Evolutionary conservation across 2,888 invertebrate genomes (phyloP), one percentile per base, ranked within the genome.

Genomic region (Eulithis testata): DNA sequence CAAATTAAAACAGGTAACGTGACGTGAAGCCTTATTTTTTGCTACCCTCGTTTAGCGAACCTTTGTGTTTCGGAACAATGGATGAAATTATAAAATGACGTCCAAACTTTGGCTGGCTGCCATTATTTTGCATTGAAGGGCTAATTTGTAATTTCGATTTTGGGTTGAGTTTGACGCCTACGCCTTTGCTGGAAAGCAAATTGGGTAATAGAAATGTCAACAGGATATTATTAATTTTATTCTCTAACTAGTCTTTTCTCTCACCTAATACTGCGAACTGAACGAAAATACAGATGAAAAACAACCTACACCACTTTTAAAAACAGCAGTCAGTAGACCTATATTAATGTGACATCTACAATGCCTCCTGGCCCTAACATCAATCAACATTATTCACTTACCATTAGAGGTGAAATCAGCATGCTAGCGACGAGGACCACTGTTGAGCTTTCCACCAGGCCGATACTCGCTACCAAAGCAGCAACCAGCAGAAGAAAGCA

Each of bases 371-470:
- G 40, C 9, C 2, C 40, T 40, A 40, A 40, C 0, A 4, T 27
- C 40, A 58, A 37, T 31, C n/a, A 12, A 14, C 21, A 7, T 31
- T 40, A 31, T 27, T 1, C 21, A 60, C 79, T 83, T 84, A 96
- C 96, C 96, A 97, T 96, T 50, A 97, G 90, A 0, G 97, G 97
- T 0, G 96, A 97, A 63, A 97, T 96, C 14, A 97, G 93, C 96
- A 97, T 97, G 79, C 96, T 96, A 58, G 96, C 96, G 6, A 97
- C 96, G 49, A 97, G 87, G 64, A 95, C 94, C 9, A 97, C 95
- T 6, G 96, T 95, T 71, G 95, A 96, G 80, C 96, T 95, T 81
- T 97, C 97, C 8, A 95, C 94, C 66, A 97, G 85, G 1, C 97
- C 97, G 70, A 97, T 91, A 2, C 95, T 95, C 52, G 97, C 96